Evolutionary conservation across 1,140 invertebrate species (phyloP), one percentile per base, ranked within the genome.

Genomic region (Heliothis subflexa): DNA sequence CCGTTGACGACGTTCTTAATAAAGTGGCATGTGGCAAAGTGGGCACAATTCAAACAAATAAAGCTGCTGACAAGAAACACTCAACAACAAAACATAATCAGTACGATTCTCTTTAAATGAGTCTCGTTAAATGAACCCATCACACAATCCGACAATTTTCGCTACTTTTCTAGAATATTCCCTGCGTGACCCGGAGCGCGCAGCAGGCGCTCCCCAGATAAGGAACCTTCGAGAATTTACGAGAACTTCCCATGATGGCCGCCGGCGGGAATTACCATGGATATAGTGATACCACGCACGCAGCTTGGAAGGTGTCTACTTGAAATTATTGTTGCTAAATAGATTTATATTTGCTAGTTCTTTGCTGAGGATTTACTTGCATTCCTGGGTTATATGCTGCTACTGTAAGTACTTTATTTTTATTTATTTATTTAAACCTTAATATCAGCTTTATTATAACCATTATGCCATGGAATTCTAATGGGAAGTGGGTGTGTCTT

Each of bases 191-290:
- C 62, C 49, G 50, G 54, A 68, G 74, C 28, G 33, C 74, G 7
- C 74, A 77, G 74, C 74, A 14, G 74, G 61, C n/a, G 62, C 33
- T 50, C 18, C 25, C 18, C 13, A 40, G 50, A 68, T 55, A 66
- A 55, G 18, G 50, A 50, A 68, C 28, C 3, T 45, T 11, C 25
- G 16, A 55, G 59, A 50, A 62, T 74, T 78, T 78, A 78, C 64
- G 76, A 64, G 40, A 71, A 61, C 40, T 71, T 78, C 66, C 25
- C 76, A n/a, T 78, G 76, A 78, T 78, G 52, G 64, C 76, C 76
- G 10, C 28, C 21, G 64, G 76, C 64, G 2, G 7, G 52, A n/a
- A 75, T 75, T 76, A 68, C 18, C 64, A 49, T 49, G 50, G 52
- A 57, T 25, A 50, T 50, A 49, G 66, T 52, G 66, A 50, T 49